phyloP scores from a whole-genome alignment of 2,888 invertebrate genomes.

The Eupsilia transversa region DNA sequence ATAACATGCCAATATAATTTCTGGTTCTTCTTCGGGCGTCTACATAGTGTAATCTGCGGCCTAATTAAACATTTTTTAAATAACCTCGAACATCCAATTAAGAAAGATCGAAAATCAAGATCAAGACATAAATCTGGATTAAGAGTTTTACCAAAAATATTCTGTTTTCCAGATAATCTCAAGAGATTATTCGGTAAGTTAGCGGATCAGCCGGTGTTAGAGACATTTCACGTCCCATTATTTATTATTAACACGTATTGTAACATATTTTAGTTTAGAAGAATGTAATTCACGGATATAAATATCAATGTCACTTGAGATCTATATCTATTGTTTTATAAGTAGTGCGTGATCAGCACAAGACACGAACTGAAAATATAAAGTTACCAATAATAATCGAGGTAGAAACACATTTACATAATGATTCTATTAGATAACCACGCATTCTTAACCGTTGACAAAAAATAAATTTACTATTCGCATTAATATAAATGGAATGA shows the following conservation, averaged over 20 bases:
- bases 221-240: conserved; percentile 18
- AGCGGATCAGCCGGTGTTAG: conserved; percentile 4
- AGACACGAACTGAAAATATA: conserved; percentile 44
- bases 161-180: conserved; percentile 37
- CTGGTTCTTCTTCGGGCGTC: not conserved
- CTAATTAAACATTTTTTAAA: not conserved
- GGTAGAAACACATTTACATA: conserved; percentile 50
- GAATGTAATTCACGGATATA: conserved; percentile 31
- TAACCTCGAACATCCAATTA: conserved; percentile 6
- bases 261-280: conserved; percentile 25
- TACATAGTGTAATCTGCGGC: not conserved
- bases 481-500: conserved; percentile 54
- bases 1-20: not conserved
- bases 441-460: conserved; percentile 44
- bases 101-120: conserved; percentile 12
- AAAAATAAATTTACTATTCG: conserved; percentile 43
- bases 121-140: conserved; percentile 15
- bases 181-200: conserved; percentile 10
- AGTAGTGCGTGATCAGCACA: conserved; percentile 45
- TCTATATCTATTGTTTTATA: conserved; percentile 49
- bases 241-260: conserved; percentile 1
- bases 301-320: conserved; percentile 40
- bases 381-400: conserved; percentile 28
- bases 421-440: conserved; percentile 55
- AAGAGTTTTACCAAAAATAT: conserved; percentile 24